phyloP scores from a whole-genome alignment of 1,140 invertebrate species.

The Leptopilina clavipes region DNA sequence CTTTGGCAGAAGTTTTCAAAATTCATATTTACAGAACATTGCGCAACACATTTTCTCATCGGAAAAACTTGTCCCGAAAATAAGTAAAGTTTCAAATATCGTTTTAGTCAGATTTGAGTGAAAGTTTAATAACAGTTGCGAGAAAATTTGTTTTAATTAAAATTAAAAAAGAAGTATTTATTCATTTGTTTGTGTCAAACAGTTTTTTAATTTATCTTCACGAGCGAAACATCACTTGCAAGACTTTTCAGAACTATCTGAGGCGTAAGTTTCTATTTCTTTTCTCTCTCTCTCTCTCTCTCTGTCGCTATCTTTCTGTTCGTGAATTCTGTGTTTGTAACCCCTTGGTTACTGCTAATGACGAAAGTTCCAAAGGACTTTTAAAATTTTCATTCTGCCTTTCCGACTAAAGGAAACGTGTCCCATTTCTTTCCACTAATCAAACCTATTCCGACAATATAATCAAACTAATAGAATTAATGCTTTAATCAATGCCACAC shows the following conservation, averaged over 20 bases:
- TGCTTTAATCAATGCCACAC: background rate
- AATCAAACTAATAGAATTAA: conserved; percentile 32
- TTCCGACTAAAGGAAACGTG: background rate
- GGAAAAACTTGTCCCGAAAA: no score
- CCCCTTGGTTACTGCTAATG: conserved; percentile 52
- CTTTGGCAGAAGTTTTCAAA: background rate
- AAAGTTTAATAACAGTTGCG: background rate
- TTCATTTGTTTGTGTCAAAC: conserved; percentile 38
- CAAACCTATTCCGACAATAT: conserved; percentile 11
- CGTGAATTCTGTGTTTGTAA: conserved; percentile 54
- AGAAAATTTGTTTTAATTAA: conserved; percentile 3
- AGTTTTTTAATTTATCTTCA: conserved; percentile 49
- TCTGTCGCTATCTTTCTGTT: no score
- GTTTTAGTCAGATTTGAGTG: background rate
- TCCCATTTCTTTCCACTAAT: conserved; percentile 35
- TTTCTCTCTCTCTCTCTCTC: background rate
- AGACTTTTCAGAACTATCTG: conserved; percentile 45
- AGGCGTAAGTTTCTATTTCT: conserved; percentile 43
- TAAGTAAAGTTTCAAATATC: background rate
- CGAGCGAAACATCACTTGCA: conserved; percentile 43
- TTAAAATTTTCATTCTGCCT: conserved; percentile 56
- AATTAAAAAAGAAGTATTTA: conserved; percentile 14
- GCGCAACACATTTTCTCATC: background rate
- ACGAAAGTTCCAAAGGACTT: conserved; percentile 58
- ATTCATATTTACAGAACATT: background rate